Base-by-base conservation (phyloP, 2,113 vertebrate species). In the Passer montanus region DNA sequence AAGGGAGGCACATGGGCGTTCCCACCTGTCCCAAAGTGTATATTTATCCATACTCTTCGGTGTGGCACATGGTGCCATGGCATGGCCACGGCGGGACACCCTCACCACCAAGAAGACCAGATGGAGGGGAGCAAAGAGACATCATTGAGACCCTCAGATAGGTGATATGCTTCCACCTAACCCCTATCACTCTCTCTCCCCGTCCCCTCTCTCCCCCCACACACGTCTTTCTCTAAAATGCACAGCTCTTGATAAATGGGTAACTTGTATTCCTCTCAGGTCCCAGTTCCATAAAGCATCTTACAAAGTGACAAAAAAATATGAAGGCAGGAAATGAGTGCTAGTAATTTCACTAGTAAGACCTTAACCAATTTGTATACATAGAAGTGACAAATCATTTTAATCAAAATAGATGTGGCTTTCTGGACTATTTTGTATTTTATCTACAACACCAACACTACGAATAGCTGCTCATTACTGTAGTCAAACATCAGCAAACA, bases 31-130 rank as follows among this genome's bases (percentile, higher is more conserved):
- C 43, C 31, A 47, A 47, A 18, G 16, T 4, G 5, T 26, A 4
- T 9, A 13, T 13, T 26, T 7, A 46, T 7, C 30, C 43, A 26
- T 41, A 41, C 39, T 41, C 39, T 41, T 41, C 39, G 39, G 13
- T 41, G 39, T 41, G 39, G 63, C 1, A 0, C 2, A 1, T n/a
- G 15, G 22, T 3, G 11, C 16, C 15, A 37, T 18, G 58, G 56
- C 3, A 0, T 4, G 2, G 24, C 21, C 63, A 33, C 1, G 2
- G 15, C 4, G 1, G 31, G 15, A 17, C 7, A 56, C 6, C 17
- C 52, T 73, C 52, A 56, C 3, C 24, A 9, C 23, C 18, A 35
- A 44, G 28, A 53, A 70, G 39, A n/a, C 4, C 10, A 56, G 39
- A 15, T 20, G 23, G 70, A 43, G 31, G 13, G 23, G 23, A 26